These are phyloP conservation scores for Paradoxurus hermaphroditus DNA, from an alignment of 2,113 vertebrate genomes.

Conservation along the genomic window DNA sequence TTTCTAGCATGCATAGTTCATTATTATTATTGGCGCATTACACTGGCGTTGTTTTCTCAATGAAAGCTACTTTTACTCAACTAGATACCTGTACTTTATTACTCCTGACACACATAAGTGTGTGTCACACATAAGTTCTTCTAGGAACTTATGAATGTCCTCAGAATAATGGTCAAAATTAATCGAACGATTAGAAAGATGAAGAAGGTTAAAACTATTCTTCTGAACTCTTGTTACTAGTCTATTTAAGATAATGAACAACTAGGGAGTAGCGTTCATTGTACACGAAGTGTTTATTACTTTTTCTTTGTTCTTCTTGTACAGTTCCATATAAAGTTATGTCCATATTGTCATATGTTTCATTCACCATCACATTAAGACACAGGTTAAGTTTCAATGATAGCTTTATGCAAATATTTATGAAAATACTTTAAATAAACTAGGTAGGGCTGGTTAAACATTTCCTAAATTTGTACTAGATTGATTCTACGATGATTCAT, in stretches of 20 bases:
- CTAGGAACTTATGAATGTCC: background rate
- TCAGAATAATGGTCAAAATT: conserved; percentile 13
- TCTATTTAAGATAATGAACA: background rate
- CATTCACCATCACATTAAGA: background rate
- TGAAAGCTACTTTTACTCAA: background rate
- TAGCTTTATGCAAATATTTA: conserved; percentile 32
- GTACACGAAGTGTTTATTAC: background rate
- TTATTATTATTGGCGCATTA: background rate
- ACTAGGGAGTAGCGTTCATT: background rate
- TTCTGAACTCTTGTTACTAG: background rate
- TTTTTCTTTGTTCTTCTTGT: background rate
- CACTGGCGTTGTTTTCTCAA: background rate
- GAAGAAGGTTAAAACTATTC: background rate
- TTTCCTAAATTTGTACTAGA: conserved; percentile 1
- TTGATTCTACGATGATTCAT: background rate
- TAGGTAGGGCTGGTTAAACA: background rate
- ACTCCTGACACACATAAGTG: background rate
- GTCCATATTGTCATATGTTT: background rate
- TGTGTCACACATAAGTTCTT: no score
- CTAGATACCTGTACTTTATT: background rate
- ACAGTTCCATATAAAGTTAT: background rate
- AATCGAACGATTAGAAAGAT: background rate
- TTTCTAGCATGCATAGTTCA: background rate
- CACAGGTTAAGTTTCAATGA: background rate
- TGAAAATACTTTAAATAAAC: conserved; percentile 34